Evolutionary conservation across 2,888 invertebrate species (phyloP).

Genomic region (Idaea aversata): DNA sequence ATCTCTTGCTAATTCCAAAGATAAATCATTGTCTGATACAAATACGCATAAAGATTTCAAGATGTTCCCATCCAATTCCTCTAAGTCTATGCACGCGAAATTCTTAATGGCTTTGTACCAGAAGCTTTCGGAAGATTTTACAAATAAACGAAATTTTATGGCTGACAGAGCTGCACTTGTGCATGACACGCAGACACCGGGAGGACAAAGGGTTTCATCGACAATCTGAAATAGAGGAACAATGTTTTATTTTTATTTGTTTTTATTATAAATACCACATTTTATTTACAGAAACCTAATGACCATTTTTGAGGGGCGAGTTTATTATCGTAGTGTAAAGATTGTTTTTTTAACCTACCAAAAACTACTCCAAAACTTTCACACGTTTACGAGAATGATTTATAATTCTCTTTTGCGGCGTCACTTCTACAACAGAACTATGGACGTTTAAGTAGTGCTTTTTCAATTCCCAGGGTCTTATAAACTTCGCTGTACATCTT

Average conservation of each 20-base stretch:
- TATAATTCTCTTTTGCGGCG: slow-evolving; percentile 24
- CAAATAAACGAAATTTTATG: slow-evolving; percentile 56
- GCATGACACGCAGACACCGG: slow-evolving; percentile 56
- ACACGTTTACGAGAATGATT: slow-evolving; percentile 20
- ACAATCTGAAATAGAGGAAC: slow-evolving; percentile 50
- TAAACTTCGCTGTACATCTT: slow-evolving; percentile 57
- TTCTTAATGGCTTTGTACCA: slow-evolving; percentile 54
- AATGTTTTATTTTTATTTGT: not conserved
- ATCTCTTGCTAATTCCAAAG: slow-evolving; percentile 48
- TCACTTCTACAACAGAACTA: slow-evolving; percentile 35
- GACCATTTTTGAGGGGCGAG: not conserved
- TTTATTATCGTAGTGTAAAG: not conserved
- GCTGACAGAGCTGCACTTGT: slow-evolving; percentile 55
- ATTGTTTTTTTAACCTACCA: slow-evolving; percentile 17
- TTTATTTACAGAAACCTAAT: not conserved
- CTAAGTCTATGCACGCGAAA: slow-evolving; percentile 30
- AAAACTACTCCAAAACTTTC: slow-evolving; percentile 19
- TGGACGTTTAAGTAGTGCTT: slow-evolving; percentile 58
- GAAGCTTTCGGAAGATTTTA: slow-evolving; percentile 45
- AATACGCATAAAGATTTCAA: slow-evolving; percentile 54
- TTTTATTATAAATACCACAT: not conserved
- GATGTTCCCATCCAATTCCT: slow-evolving; percentile 17
- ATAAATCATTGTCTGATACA: slow-evolving; percentile 46
- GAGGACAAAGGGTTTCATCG: slow-evolving; percentile 53
- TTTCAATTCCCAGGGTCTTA: slow-evolving; percentile 62